Percentiles rank a stretch among this genome's conserved stretches.
phyloP scores from a whole-genome alignment of 2,888 invertebrate genomes.

The Auanema freiburgensis region DNA sequence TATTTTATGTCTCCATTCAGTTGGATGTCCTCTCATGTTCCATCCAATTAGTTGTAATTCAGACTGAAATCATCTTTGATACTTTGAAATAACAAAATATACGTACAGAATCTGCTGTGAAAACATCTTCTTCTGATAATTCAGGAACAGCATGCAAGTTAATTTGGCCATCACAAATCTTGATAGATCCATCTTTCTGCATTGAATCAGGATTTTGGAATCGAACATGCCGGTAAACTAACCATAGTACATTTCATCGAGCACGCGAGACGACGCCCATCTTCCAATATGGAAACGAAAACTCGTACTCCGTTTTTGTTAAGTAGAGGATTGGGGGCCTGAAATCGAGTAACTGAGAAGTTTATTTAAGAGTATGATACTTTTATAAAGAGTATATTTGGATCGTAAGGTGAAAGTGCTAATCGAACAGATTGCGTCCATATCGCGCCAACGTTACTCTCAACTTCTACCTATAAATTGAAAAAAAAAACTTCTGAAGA shows the following conservation, averaged over 20 bases:
- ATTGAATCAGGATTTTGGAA: no score
- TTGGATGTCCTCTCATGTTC: constrained; percentile 60
- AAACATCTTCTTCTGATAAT: constrained; percentile 52
- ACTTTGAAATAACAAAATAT: no score
- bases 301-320: constrained; percentile 34
- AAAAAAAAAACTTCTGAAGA: constrained; percentile 17
- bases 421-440: constrained; percentile 54
- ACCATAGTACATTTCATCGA: constrained; percentile 36
- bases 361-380: no score
- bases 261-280: constrained; percentile 26
- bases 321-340: constrained; percentile 38
- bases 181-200: constrained; percentile 49
- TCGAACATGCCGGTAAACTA: neutral
- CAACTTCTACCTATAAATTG: constrained; percentile 51
- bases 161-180: constrained; percentile 39
- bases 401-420: constrained; percentile 58
- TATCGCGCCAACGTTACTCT: constrained; percentile 27
- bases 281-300: constrained; percentile 29
- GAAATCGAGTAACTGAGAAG: no score
- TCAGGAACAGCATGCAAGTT: constrained; percentile 45
- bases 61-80: neutral
- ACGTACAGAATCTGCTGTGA: constrained; percentile 35
- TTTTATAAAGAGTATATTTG: constrained; percentile 56
- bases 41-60: constrained; percentile 55
- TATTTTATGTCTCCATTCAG: constrained; percentile 56